These are phyloP conservation scores for Drosophila pandora DNA, from an alignment of 1,140 invertebrate species.

Conservation along the genomic window DNA sequence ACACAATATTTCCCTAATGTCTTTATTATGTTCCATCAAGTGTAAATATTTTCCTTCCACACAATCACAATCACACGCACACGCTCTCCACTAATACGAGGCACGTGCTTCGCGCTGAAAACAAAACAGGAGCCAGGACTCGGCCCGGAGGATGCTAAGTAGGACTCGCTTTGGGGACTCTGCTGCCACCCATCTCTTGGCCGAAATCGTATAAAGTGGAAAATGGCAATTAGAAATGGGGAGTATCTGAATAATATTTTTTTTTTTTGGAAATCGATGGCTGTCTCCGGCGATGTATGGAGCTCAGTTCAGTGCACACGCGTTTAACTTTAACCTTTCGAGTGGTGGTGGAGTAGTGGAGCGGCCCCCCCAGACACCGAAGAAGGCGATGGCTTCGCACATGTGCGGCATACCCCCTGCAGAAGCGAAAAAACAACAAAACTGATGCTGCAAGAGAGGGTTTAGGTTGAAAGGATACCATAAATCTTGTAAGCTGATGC, in stretches of 20 bases:
- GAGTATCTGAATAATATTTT: neutral
- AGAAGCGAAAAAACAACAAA: neutral
- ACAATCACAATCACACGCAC: conserved; percentile 34
- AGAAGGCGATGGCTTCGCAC: conserved; percentile 28
- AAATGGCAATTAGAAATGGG: neutral
- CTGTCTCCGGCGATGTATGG: conserved; percentile 59
- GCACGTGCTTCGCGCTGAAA: conserved; percentile 65
- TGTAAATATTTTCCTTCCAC: conserved; percentile 74
- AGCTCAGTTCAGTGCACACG: conserved; percentile 65
- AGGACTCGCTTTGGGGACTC: conserved; percentile 36
- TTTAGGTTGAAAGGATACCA: conserved; percentile 81
- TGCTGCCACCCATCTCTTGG: conserved; percentile 48
- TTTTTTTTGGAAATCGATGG: conserved; percentile 1
- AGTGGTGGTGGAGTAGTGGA: conserved; percentile 1
- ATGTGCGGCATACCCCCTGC: conserved; percentile 41
- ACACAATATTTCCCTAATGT: conserved; percentile 81
- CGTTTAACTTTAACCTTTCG: conserved; percentile 49
- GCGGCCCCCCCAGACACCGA: conserved; percentile 30
- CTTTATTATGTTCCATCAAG: conserved; percentile 81
- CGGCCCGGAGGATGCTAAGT: neutral
- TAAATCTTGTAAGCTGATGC: conserved; percentile 73
- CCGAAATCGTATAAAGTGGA: neutral
- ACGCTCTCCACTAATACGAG: conserved; percentile 38
- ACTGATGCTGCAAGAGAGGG: conserved; percentile 46
- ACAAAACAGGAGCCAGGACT: conserved; percentile 37